phyloP scores from a whole-genome alignment of 2,797 vertebrate genomes.

The Lutjanus campechanus region DNA sequence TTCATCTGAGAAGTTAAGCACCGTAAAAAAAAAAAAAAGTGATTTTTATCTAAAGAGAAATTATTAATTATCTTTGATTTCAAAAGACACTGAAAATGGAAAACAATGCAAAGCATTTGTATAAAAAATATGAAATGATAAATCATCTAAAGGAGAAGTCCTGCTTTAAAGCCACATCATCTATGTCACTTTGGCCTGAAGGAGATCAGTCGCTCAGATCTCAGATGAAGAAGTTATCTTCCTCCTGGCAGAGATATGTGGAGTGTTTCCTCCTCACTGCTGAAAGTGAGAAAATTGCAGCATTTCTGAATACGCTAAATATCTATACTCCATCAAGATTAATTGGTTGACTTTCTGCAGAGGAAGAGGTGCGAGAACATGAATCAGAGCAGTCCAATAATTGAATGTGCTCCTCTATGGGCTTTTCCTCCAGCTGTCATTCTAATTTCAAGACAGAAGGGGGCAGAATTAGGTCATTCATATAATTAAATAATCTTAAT shows the following conservation, averaged over 20 bases:
- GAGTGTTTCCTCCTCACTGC: not conserved
- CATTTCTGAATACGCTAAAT: constrained; percentile 9
- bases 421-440: constrained; percentile 44
- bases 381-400: not conserved
- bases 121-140: not conserved
- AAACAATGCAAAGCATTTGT: not conserved
- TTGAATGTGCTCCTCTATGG: not conserved
- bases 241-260: not conserved
- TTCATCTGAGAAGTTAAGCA: not conserved
- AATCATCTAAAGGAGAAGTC: not conserved
- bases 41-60: not conserved
- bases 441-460: constrained; percentile 61
- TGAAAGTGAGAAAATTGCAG: constrained; percentile 10
- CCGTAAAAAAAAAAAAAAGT: not conserved
- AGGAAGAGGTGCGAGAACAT: constrained; percentile 2
- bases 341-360: not conserved
- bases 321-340: constrained; percentile 6
- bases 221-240: not conserved
- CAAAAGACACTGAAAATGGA: not conserved
- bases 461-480: constrained; percentile 66
- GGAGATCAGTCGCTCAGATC: constrained; percentile 8
- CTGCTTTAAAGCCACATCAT: not conserved
- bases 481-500: constrained; percentile 49
- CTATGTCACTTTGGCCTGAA: not conserved
- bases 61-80: no score